Conservation (phyloP, 37 sponge, comb jelly and placozoan species). For the Agelas oroides region DNA sequence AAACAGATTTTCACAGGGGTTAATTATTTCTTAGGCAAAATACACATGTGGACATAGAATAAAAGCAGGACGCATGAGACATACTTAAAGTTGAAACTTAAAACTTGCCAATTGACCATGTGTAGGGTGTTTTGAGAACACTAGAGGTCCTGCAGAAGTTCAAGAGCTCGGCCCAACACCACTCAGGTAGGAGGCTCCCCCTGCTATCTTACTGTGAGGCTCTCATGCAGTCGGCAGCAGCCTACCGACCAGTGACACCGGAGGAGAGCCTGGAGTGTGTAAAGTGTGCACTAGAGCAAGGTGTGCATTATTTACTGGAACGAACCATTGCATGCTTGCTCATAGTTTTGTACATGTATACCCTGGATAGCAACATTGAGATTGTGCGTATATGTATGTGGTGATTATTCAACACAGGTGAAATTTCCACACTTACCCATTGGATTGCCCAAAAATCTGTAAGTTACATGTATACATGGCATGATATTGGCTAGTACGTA, state of each 20-base stretch:
- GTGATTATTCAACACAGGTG: neutral
- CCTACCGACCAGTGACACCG: slow-evolving; percentile 5
- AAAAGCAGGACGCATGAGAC: too few relatives aligned
- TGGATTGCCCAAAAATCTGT: slow-evolving; percentile 45
- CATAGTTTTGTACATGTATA: too few relatives aligned
- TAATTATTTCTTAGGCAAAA: too few relatives aligned
- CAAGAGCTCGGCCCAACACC: neutral
- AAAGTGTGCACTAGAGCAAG: slow-evolving; percentile 25
- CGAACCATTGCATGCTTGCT: too few relatives aligned
- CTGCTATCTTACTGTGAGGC: slow-evolving; percentile 41
- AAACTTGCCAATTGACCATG: too few relatives aligned
- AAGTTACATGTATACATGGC: neutral
- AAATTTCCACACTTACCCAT: slow-evolving; percentile 1
- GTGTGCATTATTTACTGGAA: neutral
- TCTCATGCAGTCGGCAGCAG: slow-evolving; percentile 32
- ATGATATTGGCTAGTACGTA: neutral
- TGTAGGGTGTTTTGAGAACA: slow-evolving; percentile 51
- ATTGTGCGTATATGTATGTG: neutral
- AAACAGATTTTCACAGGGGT: too few relatives aligned
- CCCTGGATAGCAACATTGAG: too few relatives aligned
- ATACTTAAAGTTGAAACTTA: too few relatives aligned
- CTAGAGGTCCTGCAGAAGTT: slow-evolving; percentile 38
- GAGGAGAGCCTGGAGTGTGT: slow-evolving; percentile 44
- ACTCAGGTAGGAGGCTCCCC: slow-evolving; percentile 15
- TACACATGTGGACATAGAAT: too few relatives aligned